Evolutionary conservation across 1,140 invertebrate species (phyloP).

Genomic region (Drosophila malerkotliana): DNA sequence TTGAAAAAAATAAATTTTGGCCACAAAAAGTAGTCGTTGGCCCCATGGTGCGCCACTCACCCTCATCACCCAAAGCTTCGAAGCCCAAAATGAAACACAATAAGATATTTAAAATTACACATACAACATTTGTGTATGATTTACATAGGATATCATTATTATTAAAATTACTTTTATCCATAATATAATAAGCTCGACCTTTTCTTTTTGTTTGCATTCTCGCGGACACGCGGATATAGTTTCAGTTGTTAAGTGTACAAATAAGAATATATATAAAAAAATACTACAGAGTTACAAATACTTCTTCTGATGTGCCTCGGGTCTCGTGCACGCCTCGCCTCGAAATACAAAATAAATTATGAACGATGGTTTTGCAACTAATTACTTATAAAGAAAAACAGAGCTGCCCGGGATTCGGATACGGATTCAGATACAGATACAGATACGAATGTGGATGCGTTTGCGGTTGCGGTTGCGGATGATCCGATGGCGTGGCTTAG

Average conservation of each 20-base stretch:
- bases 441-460: not conserved
- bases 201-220: not conserved
- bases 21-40: too few relatives aligned
- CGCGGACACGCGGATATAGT: conserved; percentile 8
- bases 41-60: too few relatives aligned
- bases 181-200: conserved; percentile 32
- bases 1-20: too few relatives aligned
- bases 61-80: too few relatives aligned
- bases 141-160: conserved; percentile 25
- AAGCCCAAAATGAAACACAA: too few relatives aligned
- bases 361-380: conserved; percentile 29
- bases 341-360: conserved; percentile 43
- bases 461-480: not conserved
- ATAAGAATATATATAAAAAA: conserved; percentile 45
- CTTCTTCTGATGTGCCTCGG: conserved; percentile 4
- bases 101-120: too few relatives aligned
- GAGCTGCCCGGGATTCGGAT: conserved; percentile 23
- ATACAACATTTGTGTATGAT: not conserved
- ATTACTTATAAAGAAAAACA: conserved; percentile 34
- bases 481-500: conserved; percentile 30
- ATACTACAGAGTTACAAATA: conserved; percentile 52
- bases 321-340: conserved; percentile 18
- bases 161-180: conserved; percentile 6
- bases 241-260: conserved; percentile 35
- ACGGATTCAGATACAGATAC: not conserved